phyloP scores from a whole-genome alignment of 2,113 vertebrate species.

The Eublepharis macularius region DNA sequence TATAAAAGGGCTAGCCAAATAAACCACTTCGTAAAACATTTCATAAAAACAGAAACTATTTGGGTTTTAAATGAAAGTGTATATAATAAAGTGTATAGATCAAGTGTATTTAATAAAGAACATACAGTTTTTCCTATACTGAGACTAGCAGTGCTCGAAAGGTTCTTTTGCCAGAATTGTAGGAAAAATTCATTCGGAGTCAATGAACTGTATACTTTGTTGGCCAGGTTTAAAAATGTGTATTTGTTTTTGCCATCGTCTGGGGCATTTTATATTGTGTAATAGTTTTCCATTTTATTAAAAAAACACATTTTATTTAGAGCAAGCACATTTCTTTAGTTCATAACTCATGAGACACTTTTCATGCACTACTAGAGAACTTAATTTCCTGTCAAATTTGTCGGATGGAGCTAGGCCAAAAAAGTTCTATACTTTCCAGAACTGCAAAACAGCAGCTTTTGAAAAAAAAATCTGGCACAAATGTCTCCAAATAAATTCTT shows the following conservation, averaged over 20 bases:
- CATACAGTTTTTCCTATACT: neutral
- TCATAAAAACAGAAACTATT: slow-evolving; percentile 1
- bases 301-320: slow-evolving; percentile 33
- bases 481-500: neutral
- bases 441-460: neutral
- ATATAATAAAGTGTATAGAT: slow-evolving; percentile 24
- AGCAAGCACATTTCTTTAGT: slow-evolving; percentile 23
- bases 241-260: slow-evolving; percentile 12
- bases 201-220: slow-evolving; percentile 22
- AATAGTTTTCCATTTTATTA: neutral
- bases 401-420: slow-evolving; percentile 13
- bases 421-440: slow-evolving; percentile 23
- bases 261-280: slow-evolving; percentile 8
- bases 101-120: neutral
- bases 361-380: slow-evolving; percentile 19
- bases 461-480: neutral
- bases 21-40: slow-evolving; percentile 39
- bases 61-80: neutral
- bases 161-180: slow-evolving; percentile 29
- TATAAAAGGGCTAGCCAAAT: slow-evolving; percentile 29
- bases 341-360: slow-evolving; percentile 20
- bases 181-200: slow-evolving; percentile 24
- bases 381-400: slow-evolving; percentile 51
- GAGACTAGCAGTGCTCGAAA: slow-evolving; percentile 33
- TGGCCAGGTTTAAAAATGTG: slow-evolving; percentile 4